Base-by-base conservation (phyloP, 2,113 vertebrate genomes). In the Axis porcinus region DNA sequence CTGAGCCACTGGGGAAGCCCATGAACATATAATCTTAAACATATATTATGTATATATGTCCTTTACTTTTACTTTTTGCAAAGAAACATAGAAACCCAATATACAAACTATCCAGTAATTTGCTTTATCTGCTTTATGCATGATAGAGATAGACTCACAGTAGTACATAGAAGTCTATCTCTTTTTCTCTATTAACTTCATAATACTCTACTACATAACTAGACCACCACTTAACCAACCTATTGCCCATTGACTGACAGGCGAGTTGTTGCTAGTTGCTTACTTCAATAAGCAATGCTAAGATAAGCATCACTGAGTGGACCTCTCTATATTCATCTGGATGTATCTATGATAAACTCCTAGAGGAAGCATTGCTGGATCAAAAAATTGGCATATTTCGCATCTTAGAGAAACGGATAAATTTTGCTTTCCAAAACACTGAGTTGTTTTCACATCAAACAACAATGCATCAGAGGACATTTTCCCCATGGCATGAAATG, bases 131-230 rank as follows among this genome's bases (percentile, higher is more conserved):
- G 67, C 25, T 60, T 54, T 40, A 7, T n/a, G 13, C 19, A 3
- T 15, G 3, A 7, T 33, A 55, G 33, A 62, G 23, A 91, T 3
- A 9, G 76, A 14, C 50, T 74, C 60, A 25, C 4, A 25, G n/a
- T 8, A 9, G 19, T 10, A 21, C 23, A 13, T 0, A 5, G 1
- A 78, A 27, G 15, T 7, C 16, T 57, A 4, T 15, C 10, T 19
- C 7, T 36, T 13, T 57, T 28, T 60, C 33, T 50, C 13, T 10
- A 3, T 52, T 40, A 54, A 27, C 25, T 6, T 23, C 74, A 14
- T 8, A 23, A 5, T 13, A 50, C 28, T 84, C 11, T 30, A 8
- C 12, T 33, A 7, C 5, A 5, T 45, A 45, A 79, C 14, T 27
- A 11, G 8, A 27, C 9, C 21, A 11, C 43, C 6, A 3, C n/a